Conservation (phyloP, 2,797 vertebrate species). For the Anguilla obscura region DNA sequence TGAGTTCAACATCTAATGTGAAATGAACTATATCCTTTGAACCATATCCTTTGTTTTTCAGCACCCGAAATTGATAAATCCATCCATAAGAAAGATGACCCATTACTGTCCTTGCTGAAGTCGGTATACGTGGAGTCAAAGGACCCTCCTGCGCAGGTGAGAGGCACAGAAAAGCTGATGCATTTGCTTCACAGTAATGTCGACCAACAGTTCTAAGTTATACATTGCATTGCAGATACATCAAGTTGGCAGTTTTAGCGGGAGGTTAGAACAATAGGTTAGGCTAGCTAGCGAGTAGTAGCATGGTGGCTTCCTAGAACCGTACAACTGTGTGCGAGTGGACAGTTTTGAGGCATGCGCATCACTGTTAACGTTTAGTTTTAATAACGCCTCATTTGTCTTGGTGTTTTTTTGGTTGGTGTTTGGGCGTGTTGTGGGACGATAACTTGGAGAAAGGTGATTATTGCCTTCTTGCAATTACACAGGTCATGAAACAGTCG, state of each 20-base stretch:
- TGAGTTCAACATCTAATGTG: background rate
- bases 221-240: too few species aligned
- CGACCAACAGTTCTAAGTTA: too few species aligned
- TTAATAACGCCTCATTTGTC: background rate
- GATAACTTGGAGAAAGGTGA: background rate
- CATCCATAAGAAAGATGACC: constrained; percentile 72
- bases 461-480: background rate
- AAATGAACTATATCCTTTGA: background rate
- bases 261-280: too few species aligned
- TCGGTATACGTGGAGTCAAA: constrained; percentile 87
- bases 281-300: too few species aligned
- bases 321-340: too few species aligned
- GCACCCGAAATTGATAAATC: constrained; percentile 52
- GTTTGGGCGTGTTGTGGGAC: background rate
- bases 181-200: too few species aligned
- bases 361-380: too few species aligned
- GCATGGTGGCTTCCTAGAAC: background rate
- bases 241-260: too few species aligned
- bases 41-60: constrained; percentile 36
- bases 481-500: constrained; percentile 28
- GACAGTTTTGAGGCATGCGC: too few species aligned
- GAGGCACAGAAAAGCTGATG: constrained; percentile 1
- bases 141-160: constrained; percentile 69
- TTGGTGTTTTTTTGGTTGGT: background rate
- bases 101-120: constrained; percentile 73